phyloP scores from a whole-genome alignment of 2,797 vertebrate genomes.

The Natrix natrix region DNA sequence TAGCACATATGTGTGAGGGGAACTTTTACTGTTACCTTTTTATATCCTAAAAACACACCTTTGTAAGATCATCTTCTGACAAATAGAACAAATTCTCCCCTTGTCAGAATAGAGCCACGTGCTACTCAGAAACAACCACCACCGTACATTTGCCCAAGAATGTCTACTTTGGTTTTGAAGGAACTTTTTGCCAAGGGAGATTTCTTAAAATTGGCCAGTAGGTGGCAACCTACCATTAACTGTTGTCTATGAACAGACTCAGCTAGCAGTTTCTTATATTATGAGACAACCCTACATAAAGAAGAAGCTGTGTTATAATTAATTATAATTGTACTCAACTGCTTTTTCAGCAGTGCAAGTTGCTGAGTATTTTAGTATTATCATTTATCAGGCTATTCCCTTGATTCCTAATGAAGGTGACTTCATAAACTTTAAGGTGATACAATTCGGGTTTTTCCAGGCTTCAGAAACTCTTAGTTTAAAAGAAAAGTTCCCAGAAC shows the following conservation, averaged over 20 bases:
- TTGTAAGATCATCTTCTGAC: not conserved
- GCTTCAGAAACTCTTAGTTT: not conserved
- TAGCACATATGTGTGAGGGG: no score
- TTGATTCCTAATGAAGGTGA: slow-evolving; percentile 28
- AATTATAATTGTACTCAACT: slow-evolving; percentile 57
- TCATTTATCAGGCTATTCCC: slow-evolving; percentile 35
- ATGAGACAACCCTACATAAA: slow-evolving; percentile 22
- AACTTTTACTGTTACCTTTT: no score
- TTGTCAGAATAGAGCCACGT: not conserved
- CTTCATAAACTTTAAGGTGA: slow-evolving; percentile 35
- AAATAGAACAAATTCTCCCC: not conserved
- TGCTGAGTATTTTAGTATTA: not conserved
- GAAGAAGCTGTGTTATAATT: slow-evolving; percentile 48
- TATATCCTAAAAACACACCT: not conserved
- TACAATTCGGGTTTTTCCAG: not conserved
- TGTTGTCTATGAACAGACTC: slow-evolving; percentile 48
- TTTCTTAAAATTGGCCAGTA: slow-evolving; percentile 62
- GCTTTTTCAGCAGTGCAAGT: slow-evolving; percentile 36
- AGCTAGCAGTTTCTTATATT: slow-evolving; percentile 34
- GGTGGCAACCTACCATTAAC: slow-evolving; percentile 77
- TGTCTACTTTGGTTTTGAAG: not conserved
- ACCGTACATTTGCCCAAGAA: not conserved
- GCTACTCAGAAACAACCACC: not conserved
- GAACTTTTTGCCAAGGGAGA: not conserved
- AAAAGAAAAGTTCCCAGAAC: not conserved